Conservation (phyloP, 2,113 vertebrate genomes). For the Edolisoma coerulescens region DNA sequence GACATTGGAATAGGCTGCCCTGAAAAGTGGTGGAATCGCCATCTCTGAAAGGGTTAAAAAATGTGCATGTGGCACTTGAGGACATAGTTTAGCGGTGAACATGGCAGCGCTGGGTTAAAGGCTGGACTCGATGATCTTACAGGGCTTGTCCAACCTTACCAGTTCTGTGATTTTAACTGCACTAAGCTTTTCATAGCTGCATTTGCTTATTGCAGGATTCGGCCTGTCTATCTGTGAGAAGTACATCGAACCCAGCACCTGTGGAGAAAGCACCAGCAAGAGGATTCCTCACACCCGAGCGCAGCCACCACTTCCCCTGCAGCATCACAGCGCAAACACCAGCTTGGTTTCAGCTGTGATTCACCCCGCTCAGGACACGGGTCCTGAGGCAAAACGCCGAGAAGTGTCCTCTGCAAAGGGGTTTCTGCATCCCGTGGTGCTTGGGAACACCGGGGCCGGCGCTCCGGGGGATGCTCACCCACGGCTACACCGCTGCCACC, state of each 20-base stretch:
- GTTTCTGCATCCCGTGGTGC: rapidly evolving
- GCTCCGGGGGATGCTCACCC: not conserved
- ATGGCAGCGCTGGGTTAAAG: not conserved
- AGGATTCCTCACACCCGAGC: not conserved
- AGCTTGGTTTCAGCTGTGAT: rapidly evolving
- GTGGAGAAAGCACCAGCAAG: too few relatives aligned
- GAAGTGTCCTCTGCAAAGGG: rapidly evolving
- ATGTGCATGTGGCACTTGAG: not conserved
- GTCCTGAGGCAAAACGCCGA: not conserved
- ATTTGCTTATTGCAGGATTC: not conserved
- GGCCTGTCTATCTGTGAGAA: rapidly evolving
- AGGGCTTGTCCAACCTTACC: not conserved
- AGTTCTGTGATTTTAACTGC: not conserved
- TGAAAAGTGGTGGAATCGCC: not conserved
- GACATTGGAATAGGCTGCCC: not conserved
- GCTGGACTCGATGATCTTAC: not conserved
- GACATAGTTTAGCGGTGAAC: not conserved
- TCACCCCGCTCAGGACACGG: rapidly evolving
- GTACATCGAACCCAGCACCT: not conserved
- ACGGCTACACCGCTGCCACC: rapidly evolving
- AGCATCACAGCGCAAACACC: rapidly evolving
- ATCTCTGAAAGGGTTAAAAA: not conserved
- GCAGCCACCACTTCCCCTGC: not conserved
- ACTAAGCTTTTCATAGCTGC: not conserved
- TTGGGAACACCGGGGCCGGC: not conserved